Percentiles rank a stretch among this genome's conserved stretches.
Conservation (phyloP, 1,140 invertebrate genomes). For the Drosophila pseudoananassae region DNA sequence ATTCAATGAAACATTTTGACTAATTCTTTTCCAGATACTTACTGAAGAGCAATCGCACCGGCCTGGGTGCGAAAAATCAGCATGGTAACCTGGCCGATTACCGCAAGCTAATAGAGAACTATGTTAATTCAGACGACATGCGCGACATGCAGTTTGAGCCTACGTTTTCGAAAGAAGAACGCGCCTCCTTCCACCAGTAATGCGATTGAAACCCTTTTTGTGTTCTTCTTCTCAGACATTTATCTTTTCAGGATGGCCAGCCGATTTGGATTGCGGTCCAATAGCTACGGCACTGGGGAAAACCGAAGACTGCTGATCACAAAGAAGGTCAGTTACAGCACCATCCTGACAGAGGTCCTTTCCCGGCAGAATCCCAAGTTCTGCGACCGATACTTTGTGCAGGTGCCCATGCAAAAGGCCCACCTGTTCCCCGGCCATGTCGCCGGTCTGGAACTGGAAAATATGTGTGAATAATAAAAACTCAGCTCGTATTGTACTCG, state of each 20-base stretch:
- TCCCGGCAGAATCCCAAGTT: slow-evolving; percentile 62
- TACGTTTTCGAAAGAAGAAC: slow-evolving; percentile 90
- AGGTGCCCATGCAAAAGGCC: slow-evolving; percentile 72
- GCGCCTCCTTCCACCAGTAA: slow-evolving; percentile 88
- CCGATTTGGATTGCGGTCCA: slow-evolving; percentile 85
- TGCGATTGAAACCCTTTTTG: slow-evolving; percentile 12
- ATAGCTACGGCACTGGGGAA: slow-evolving; percentile 85
- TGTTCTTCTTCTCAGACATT: background rate
- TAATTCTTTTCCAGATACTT: slow-evolving; percentile 54
- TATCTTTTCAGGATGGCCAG: slow-evolving; percentile 63
- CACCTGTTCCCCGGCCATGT: slow-evolving; percentile 73
- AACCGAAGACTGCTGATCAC: slow-evolving; percentile 84
- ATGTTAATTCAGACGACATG: slow-evolving; percentile 85
- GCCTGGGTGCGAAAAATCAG: slow-evolving; percentile 55
- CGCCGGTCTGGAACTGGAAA: slow-evolving; percentile 60
- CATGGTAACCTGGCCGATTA: slow-evolving; percentile 41
- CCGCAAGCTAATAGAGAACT: slow-evolving; percentile 81
- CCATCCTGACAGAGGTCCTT: slow-evolving; percentile 67
- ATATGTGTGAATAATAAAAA: slow-evolving; percentile 28
- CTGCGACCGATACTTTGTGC: slow-evolving; percentile 77
- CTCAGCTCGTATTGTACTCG: slow-evolving; percentile 27
- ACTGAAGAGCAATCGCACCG: slow-evolving; percentile 72
- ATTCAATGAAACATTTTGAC: background rate
- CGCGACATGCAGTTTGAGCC: slow-evolving; percentile 88
- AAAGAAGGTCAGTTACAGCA: slow-evolving; percentile 59